These are phyloP conservation scores for Crotalus adamanteus DNA, from an alignment of 2,797 vertebrate species.

Conservation along the genomic window DNA sequence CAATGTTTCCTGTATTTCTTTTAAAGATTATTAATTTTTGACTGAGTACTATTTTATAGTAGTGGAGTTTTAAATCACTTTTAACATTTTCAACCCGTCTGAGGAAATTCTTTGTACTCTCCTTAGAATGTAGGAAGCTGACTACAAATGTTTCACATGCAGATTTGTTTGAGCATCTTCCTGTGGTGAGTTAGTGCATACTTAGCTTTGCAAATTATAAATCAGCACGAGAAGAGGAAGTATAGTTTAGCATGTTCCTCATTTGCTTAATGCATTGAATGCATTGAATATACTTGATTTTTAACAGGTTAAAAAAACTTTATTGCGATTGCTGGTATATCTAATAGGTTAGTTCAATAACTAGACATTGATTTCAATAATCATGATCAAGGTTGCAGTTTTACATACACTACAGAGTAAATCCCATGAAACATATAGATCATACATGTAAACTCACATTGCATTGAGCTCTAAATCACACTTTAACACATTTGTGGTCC, in stretches of 20 bases:
- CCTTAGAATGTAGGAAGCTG: background rate
- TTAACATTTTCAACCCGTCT: background rate
- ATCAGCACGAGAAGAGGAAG: too few species aligned
- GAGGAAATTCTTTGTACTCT: background rate
- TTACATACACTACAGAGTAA: background rate
- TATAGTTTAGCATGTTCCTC: background rate
- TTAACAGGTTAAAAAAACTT: background rate
- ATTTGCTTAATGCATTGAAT: background rate
- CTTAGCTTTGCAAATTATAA: background rate
- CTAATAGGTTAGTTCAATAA: background rate
- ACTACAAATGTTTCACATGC: background rate
- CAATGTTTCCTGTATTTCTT: constrained; percentile 41
- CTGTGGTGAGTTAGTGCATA: background rate
- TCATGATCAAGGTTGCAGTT: background rate
- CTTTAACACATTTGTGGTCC: background rate
- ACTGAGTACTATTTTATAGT: background rate
- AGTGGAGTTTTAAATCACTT: background rate
- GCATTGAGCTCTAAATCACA: background rate
- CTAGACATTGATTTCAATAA: background rate
- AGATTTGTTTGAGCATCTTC: background rate
- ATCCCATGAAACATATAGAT: background rate
- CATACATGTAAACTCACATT: background rate
- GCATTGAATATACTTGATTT: background rate
- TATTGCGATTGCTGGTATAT: background rate
- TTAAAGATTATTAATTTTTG: background rate